phyloP scores from a whole-genome alignment of 2,888 invertebrate genomes.

The Acrobasis repandana region DNA sequence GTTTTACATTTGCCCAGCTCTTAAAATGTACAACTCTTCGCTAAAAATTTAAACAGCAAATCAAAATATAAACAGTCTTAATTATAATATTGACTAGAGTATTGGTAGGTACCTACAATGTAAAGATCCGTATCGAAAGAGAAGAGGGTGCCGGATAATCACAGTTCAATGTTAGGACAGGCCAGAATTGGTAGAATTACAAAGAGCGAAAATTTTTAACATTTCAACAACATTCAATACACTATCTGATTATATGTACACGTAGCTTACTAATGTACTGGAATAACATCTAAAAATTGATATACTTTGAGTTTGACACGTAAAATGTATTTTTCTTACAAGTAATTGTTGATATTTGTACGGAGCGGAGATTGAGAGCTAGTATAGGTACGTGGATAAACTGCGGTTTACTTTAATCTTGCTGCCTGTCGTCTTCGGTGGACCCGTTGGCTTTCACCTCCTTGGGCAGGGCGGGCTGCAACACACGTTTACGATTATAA shows the following conservation, averaged over 20 bases:
- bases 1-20: constrained; percentile 80
- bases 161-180: constrained; percentile 36
- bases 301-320: constrained; percentile 54
- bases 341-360: constrained; percentile 43
- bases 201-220: constrained; percentile 34
- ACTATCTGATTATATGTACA: constrained; percentile 73
- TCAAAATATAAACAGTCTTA: constrained; percentile 53
- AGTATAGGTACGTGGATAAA: constrained; percentile 48
- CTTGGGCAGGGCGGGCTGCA: constrained; percentile 71
- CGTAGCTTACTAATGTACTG: constrained; percentile 58
- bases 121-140: constrained; percentile 25
- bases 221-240: constrained; percentile 57
- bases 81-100: constrained; percentile 53
- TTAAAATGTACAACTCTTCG: constrained; percentile 74
- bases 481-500: constrained; percentile 34
- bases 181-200: constrained; percentile 28
- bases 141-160: constrained; percentile 34
- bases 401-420: constrained; percentile 53
- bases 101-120: constrained; percentile 39
- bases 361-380: constrained; percentile 60
- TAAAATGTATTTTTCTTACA: constrained; percentile 41
- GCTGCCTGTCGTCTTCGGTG: constrained; percentile 73
- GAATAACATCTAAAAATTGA: constrained; percentile 68
- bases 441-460: constrained; percentile 72
- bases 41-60: constrained; percentile 40